These are phyloP conservation scores for Aurelia coerulea DNA, from an alignment of 30 jellyfish, hydroid and myxozoan species.

Conservation along the genomic window DNA sequence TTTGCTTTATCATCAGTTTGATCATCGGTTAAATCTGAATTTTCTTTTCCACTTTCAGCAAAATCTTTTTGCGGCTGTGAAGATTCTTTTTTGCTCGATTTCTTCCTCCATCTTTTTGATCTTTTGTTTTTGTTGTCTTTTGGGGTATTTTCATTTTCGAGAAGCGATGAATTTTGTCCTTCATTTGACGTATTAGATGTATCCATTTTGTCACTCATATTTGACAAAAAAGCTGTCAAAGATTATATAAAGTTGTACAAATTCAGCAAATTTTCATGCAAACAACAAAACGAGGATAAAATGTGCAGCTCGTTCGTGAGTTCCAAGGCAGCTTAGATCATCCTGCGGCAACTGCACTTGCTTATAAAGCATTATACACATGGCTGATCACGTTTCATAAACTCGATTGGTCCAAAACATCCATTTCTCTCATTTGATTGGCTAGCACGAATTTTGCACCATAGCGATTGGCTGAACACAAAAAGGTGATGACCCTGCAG, in stretches of 20 bases:
- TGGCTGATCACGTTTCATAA: conserved; percentile 32
- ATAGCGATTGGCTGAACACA: background rate
- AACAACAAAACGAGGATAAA: no score
- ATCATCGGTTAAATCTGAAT: conserved; percentile 12
- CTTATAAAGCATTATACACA: conserved; percentile 51
- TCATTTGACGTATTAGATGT: no score
- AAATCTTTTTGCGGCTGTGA: conserved; percentile 16
- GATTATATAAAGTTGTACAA: no score
- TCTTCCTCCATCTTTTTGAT: conserved; percentile 64
- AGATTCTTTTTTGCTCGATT: conserved; percentile 38
- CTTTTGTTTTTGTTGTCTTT: conserved; percentile 31
- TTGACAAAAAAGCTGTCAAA: no score
- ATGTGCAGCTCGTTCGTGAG: background rate
- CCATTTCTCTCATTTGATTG: background rate
- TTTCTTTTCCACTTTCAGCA: conserved; percentile 13
- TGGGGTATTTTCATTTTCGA: background rate
- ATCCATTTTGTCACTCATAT: no score
- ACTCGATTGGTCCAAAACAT: background rate
- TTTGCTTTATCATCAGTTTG: background rate
- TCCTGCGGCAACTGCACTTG: conserved; percentile 22
- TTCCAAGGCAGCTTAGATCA: conserved; percentile 31
- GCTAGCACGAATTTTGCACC: background rate
- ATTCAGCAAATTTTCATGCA: no score
- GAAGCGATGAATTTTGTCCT: no score
- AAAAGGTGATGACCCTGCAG: background rate